Percentiles rank a stretch among this genome's conserved stretches.
Evolutionary conservation across 2,888 invertebrate genomes (phyloP).

Genomic region (Pyrrhosoma nymphula): DNA sequence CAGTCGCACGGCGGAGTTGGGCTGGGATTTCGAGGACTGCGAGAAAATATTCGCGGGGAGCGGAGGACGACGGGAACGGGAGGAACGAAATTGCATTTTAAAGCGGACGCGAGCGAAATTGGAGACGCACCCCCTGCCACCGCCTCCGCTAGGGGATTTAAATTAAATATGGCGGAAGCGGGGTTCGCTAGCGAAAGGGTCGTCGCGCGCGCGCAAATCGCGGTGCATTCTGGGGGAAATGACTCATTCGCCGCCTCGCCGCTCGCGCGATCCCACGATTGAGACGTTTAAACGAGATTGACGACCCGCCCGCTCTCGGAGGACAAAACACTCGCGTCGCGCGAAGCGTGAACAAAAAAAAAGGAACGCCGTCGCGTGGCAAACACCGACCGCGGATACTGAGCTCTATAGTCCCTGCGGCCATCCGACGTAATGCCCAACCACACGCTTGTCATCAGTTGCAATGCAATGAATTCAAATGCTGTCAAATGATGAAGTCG

Average conservation of each 20-base stretch:
- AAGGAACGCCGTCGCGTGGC: not conserved
- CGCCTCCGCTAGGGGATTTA: not conserved
- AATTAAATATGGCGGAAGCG: not conserved
- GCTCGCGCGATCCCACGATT: not conserved
- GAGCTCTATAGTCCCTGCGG: no score
- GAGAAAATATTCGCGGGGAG: not conserved
- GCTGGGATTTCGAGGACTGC: not conserved
- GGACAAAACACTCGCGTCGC: not conserved
- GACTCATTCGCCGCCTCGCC: not conserved
- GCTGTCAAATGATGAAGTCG: no score
- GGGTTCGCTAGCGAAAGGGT: not conserved
- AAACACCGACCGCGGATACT: no score
- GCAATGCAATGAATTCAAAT: no score
- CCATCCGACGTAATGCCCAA: no score
- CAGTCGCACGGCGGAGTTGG: not conserved
- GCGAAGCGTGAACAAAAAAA: not conserved
- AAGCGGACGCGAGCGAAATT: not conserved
- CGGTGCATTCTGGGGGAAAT: not conserved
- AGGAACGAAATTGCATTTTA: not conserved
- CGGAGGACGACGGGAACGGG: not conserved
- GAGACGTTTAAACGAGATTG: not conserved
- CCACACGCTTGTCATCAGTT: no score
- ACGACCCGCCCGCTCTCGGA: not conserved
- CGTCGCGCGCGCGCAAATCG: not conserved
- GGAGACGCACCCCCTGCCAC: not conserved